Evolutionary conservation across 2,797 vertebrate genomes (phyloP), one percentile per base, ranked within the genome.

Genomic region (Microctenopoma steveboyesi): DNA sequence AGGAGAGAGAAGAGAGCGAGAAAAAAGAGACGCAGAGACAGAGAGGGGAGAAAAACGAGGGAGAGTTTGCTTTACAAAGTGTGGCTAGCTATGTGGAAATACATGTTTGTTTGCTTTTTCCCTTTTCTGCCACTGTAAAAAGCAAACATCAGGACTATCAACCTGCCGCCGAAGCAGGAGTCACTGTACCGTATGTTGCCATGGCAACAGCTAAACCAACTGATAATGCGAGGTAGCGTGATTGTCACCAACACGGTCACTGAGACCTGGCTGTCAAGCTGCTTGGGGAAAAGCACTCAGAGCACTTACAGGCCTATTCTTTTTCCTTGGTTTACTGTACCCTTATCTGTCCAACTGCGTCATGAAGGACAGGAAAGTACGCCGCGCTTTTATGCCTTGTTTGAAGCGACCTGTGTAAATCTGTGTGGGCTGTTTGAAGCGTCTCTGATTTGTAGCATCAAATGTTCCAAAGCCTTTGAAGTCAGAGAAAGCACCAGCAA

Each of bases 211-310:
- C 89, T 74, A 89, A 86, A 89, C 81, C 88, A 82, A 81, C 76
- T 74, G 83, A 86, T 78, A 78, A 86, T 86, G 81, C 65, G 87
- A 86, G 81, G 78, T 80, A 82, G 79, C 81, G 80, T 88, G 88
- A 89, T 88, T 90, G 88, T 88, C 87, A 91, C 87, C 86, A 92
- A 91, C 86, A 87, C 76, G 86, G 90, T 91, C 88, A 87, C 83
- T 60, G 69, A 81, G 88, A 91, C 89, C 85, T 79, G 81, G 82
- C 86, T 91, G 85, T 92, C 89, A 87, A 89, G 88, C 84, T 89
- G 86, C 78, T 77, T n/a, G 75, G 80, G 79, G 81, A 78, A 74
- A 87, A 85, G 82, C 86, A 85, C 84, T 87, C 83, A 79, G 81
- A 88, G 80, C 87, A 84, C 86, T 90, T 82, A 79, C 82, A 71